Base-by-base conservation (phyloP, 2,888 invertebrate genomes). In the Lepidochitona cinerea region DNA sequence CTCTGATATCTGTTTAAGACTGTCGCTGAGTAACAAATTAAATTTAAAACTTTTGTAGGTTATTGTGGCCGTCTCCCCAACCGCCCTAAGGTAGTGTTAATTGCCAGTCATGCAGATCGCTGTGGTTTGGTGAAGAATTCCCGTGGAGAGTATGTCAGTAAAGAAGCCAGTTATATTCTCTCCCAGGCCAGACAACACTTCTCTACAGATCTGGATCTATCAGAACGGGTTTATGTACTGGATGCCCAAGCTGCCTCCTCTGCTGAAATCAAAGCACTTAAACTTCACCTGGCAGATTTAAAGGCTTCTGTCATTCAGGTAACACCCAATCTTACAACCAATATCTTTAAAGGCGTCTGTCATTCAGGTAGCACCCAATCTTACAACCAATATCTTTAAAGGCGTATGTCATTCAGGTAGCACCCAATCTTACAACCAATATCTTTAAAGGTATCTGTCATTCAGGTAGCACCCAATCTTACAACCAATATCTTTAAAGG, bases 61-160 rank as follows among this genome's bases (percentile, higher is more conserved):
- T 92, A 92, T 78, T 92, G 93, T 85, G 94, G 94, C 18, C 92
- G 92, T 81, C 92, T 92, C 1, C 90, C 91, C 29, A 90, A 91
- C 77, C 89, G 92, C 23, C 91, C 92, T 0, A 89, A 90, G 71
- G 91, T 94, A n/a, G 89, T 93, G 12, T 88, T 94, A 53, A 91
- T 94, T 2, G 94, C 93, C 5, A 94, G 94, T 0, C 94, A 94
- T 84, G 93, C 93, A 1, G 94, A 94, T 78, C 90, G 80, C 81
- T 88, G 90, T 23, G 91, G 92, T 65, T 92, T 93, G 64, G 90
- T 91, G 12, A 92, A 92, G 83, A 92, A 92, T 67, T 90, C 92
- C 66, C 90, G 92, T 69, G 94, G 94, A 32, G 93, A 93, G 80
- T 93, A 92, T 89, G 88, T 92, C n/a, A 92, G 92, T 80, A 92